A percentile compares a stretch with the other conserved stretches of the same genome.
Evolutionary conservation across 2,113 vertebrate species (phyloP).

Genomic region (Aegithalos caudatus): DNA sequence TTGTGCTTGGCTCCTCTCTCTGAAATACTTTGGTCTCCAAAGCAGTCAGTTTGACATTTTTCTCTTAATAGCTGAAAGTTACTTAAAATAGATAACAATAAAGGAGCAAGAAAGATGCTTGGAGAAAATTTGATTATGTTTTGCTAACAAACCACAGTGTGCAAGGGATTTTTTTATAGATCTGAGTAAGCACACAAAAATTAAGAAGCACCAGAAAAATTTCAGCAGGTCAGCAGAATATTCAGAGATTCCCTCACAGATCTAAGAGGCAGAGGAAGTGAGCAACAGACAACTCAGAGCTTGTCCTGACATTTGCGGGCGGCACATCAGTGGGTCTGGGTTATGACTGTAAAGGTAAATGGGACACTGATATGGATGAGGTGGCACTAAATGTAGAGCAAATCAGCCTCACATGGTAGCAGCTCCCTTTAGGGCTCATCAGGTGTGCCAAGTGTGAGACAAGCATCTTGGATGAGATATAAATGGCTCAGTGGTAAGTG

Average conservation of each 20-base stretch:
- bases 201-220: not conserved
- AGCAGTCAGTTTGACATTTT: not conserved
- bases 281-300: not conserved
- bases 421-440: not conserved
- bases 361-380: not conserved
- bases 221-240: not conserved
- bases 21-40: not conserved
- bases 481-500: not conserved
- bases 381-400: not conserved
- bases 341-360: slow-evolving; percentile 6
- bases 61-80: not conserved
- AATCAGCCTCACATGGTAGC: not conserved
- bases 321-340: not conserved
- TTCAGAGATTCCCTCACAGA: not conserved
- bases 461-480: not conserved
- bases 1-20: not conserved
- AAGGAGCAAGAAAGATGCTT: not conserved
- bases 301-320: not conserved
- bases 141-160: not conserved
- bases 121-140: not conserved
- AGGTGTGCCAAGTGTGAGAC: not conserved
- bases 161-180: not conserved
- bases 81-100: not conserved
- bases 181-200: not conserved
- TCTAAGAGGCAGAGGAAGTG: not conserved